Conservation (phyloP, 2,797 vertebrate species). For the Phataginus tricuspis region DNA sequence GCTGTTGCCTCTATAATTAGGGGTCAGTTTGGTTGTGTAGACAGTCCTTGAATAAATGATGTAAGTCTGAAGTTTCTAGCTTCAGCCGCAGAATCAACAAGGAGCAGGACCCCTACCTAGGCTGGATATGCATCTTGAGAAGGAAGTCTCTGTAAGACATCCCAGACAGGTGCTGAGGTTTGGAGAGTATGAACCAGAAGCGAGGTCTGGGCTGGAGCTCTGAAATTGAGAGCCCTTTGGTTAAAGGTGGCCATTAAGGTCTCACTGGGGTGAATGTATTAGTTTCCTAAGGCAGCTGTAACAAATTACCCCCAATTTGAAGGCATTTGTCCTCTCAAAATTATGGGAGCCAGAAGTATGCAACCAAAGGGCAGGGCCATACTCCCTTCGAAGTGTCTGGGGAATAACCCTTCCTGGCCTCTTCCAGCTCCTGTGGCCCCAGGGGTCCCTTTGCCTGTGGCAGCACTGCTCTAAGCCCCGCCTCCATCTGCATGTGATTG, state of each 20-base stretch:
- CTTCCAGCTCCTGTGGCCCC: not conserved
- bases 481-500: accelerated
- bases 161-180: no score
- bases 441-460: not conserved
- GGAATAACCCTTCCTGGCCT: not conserved
- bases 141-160: not conserved
- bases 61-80: not conserved
- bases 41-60: not conserved
- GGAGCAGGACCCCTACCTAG: no score
- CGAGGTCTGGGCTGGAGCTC: not conserved
- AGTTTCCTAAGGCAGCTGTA: not conserved
- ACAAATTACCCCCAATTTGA: not conserved
- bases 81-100: not conserved
- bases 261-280: not conserved
- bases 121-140: not conserved
- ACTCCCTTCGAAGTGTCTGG: not conserved
- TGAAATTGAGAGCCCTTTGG: no score
- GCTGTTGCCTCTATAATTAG: not conserved
- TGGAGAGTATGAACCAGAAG: not conserved
- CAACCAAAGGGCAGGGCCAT: not conserved
- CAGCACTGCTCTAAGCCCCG: no score
- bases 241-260: not conserved
- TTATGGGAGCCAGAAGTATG: not conserved
- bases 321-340: not conserved
- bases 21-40: not conserved